These are phyloP conservation scores for Phacellophora camtschatica DNA, from an alignment of 30 jellyfish, hydroid and myxozoan species.

Conservation along the genomic window DNA sequence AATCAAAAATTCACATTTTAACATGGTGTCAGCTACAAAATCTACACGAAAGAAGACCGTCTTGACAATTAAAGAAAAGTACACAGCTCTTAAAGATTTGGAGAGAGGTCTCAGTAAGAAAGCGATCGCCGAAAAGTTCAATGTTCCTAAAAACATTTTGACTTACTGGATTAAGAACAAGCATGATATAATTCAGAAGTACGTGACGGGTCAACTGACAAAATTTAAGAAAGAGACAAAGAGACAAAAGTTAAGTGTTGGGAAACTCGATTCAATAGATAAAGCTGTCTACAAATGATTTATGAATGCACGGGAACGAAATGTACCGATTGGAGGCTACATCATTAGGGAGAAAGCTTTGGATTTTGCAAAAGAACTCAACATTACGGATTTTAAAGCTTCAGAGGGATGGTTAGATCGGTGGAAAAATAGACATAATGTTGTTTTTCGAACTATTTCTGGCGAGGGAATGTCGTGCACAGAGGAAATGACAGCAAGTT, in stretches of 20 bases:
- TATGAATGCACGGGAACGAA: slow-evolving; percentile 24
- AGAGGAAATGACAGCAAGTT: slow-evolving; percentile 69
- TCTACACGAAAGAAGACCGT: neutral
- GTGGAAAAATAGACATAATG: slow-evolving; percentile 48
- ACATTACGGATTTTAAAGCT: slow-evolving; percentile 35
- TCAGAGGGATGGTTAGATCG: slow-evolving; percentile 62
- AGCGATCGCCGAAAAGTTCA: slow-evolving; percentile 2
- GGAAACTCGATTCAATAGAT: slow-evolving; percentile 5
- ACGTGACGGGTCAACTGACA: slow-evolving; percentile 15
- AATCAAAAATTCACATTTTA: no score
- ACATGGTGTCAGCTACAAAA: neutral
- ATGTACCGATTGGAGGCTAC: slow-evolving; percentile 31
- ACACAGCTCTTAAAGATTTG: slow-evolving; percentile 9
- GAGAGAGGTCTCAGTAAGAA: slow-evolving; percentile 2
- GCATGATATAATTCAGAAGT: neutral
- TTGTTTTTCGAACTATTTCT: slow-evolving; percentile 36
- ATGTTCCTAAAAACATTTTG: slow-evolving; percentile 28
- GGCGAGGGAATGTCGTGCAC: slow-evolving; percentile 47
- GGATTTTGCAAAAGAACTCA: slow-evolving; percentile 45
- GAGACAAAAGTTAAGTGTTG: slow-evolving; percentile 12
- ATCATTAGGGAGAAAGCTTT: slow-evolving; percentile 26
- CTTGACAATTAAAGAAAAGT: slow-evolving; percentile 1
- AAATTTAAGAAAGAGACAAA: neutral
- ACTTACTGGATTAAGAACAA: slow-evolving; percentile 5
- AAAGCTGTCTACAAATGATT: slow-evolving; percentile 34